These are phyloP conservation scores for Cecropterus lyciades DNA, from an alignment of 1,140 invertebrate genomes.

Conservation along the genomic window DNA sequence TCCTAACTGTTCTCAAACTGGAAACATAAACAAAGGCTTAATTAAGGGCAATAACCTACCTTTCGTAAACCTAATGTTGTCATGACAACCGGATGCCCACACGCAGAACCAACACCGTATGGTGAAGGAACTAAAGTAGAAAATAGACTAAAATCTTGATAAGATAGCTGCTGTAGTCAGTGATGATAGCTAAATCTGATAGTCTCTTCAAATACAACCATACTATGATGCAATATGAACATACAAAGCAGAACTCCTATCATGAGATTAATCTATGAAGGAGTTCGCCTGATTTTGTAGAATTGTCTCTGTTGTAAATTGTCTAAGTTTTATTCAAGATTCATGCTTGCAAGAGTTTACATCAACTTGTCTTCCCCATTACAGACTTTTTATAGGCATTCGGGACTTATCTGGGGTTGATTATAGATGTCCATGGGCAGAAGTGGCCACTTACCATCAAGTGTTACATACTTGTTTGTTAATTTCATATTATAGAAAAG, in stretches of 20 bases:
- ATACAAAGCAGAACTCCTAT: no score
- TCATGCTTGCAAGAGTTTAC: no score
- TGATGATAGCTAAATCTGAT: neutral
- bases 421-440: no score
- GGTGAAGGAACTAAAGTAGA: neutral
- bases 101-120: neutral
- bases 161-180: neutral
- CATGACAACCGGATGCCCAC: neutral
- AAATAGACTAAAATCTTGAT: neutral
- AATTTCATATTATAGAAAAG: no score
- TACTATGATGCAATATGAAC: neutral
- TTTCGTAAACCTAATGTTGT: neutral
- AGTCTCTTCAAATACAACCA: neutral
- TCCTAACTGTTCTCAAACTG: neutral
- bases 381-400: no score
- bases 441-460: no score
- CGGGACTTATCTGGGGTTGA: no score
- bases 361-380: no score
- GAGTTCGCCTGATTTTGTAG: no score
- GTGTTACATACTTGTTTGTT: no score
- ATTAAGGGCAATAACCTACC: neutral
- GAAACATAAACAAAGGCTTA: neutral
- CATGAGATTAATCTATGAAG: neutral
- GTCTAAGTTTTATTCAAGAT: no score
- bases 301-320: no score